Evolutionary conservation across 2,797 vertebrate species (phyloP).

Genomic region (Echeneis naucrates): DNA sequence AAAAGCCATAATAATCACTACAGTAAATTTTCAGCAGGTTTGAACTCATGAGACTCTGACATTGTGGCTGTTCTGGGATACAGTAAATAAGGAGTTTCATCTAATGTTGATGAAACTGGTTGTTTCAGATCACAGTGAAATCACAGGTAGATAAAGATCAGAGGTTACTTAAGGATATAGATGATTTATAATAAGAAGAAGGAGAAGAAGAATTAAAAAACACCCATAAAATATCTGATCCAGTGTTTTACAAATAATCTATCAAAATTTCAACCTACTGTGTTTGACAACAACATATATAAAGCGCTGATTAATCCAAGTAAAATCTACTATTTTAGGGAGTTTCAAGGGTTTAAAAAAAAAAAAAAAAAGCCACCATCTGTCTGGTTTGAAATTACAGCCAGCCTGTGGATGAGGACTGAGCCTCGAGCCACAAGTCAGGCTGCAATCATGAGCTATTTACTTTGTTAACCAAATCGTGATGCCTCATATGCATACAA

Average conservation of each 20-base stretch:
- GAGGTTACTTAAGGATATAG: constrained; percentile 52
- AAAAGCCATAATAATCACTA: constrained; percentile 22
- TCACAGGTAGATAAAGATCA: constrained; percentile 57
- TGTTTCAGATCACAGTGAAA: constrained; percentile 73
- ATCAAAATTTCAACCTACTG: constrained; percentile 8
- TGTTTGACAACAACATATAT: constrained; percentile 1
- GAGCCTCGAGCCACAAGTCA: constrained; percentile 39
- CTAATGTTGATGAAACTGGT: constrained; percentile 24
- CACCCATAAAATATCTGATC: constrained; percentile 26
- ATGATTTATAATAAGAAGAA: constrained; percentile 31
- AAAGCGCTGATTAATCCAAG: constrained; percentile 9
- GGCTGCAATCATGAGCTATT: constrained; percentile 56
- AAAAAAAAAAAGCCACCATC: constrained; percentile 1
- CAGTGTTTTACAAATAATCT: constrained; percentile 33
- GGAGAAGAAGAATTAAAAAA: constrained; percentile 39
- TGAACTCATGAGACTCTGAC: constrained; percentile 27
- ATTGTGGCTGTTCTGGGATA: constrained; percentile 20
- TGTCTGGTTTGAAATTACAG: constrained; percentile 33
- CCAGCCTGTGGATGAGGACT: constrained; percentile 26
- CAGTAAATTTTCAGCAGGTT: constrained; percentile 41
- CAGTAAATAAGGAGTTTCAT: constrained; percentile 27
- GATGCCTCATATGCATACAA: constrained; percentile 29
- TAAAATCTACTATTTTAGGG: constrained; percentile 5
- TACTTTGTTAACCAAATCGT: constrained; percentile 73
- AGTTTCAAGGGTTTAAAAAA: neutral